Percentiles rank a stretch among this genome's conserved stretches.
Conservation (phyloP, 2,888 invertebrate genomes). For the Hipparchia semele region DNA sequence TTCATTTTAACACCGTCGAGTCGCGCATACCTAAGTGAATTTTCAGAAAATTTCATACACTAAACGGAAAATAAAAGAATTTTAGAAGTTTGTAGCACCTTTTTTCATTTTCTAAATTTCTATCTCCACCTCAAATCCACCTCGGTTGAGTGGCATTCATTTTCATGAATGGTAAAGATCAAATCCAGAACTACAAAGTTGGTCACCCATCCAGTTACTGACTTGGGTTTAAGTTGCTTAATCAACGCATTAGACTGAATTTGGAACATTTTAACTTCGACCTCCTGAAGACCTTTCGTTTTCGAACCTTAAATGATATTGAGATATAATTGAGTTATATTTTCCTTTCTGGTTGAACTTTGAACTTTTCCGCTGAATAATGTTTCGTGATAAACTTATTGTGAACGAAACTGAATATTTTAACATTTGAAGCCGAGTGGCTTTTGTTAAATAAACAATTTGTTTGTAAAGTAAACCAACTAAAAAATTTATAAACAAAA, state of each 20-base stretch:
- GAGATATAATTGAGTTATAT: conserved; percentile 6
- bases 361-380: neutral
- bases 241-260: neutral
- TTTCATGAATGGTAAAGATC: neutral
- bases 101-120: neutral
- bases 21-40: conserved; percentile 10
- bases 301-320: neutral
- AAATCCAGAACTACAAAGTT: neutral
- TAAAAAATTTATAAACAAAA: too few species aligned
- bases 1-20: neutral
- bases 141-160: too few species aligned
- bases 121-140: too few species aligned
- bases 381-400: neutral
- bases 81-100: neutral
- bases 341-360: conserved; percentile 8
- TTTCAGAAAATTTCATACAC: conserved; percentile 5
- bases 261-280: neutral
- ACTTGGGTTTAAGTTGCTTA: neutral
- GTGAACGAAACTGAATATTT: neutral
- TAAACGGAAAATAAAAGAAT: neutral
- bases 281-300: conserved; percentile 1
- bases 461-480: neutral
- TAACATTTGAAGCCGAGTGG: neutral
- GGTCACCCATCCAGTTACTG: neutral
- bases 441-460: neutral